A percentile compares a stretch with the other conserved stretches of the same genome.
Evolutionary conservation across 1,140 invertebrate species (phyloP).

Genomic region (Atta texana): DNA sequence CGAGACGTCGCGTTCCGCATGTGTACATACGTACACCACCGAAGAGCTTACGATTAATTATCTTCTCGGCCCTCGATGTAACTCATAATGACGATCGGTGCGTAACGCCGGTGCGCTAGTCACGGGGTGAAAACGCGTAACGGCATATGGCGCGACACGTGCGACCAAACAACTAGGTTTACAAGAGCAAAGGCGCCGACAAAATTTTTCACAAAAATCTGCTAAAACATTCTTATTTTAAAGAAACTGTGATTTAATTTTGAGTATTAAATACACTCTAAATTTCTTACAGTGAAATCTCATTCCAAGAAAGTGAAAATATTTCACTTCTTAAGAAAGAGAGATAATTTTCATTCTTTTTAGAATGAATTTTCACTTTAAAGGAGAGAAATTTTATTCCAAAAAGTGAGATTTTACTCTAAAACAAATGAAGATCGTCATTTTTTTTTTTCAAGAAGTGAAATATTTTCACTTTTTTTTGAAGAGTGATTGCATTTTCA

Average conservation of each 20-base stretch:
- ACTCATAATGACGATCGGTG: slow-evolving; percentile 45
- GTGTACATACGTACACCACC: not conserved
- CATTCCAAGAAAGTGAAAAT: too few relatives aligned
- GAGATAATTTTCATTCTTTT: too few relatives aligned
- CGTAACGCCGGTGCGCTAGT: slow-evolving; percentile 48
- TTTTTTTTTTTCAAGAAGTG: too few relatives aligned
- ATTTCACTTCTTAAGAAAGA: too few relatives aligned
- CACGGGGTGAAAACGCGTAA: slow-evolving; percentile 34
- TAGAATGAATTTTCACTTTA: too few relatives aligned
- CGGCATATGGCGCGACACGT: slow-evolving; percentile 75
- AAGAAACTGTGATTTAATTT: not conserved
- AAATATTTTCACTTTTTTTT: too few relatives aligned
- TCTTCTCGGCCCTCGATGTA: slow-evolving; percentile 36
- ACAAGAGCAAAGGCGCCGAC: not conserved
- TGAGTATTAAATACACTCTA: too few relatives aligned
- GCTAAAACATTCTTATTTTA: not conserved
- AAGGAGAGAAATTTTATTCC: too few relatives aligned
- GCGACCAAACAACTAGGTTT: slow-evolving; percentile 64
- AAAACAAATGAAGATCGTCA: too few relatives aligned
- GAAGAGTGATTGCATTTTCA: too few relatives aligned
- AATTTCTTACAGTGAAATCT: not conserved
- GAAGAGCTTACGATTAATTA: slow-evolving; percentile 38
- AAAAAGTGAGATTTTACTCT: too few relatives aligned
- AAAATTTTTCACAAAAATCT: slow-evolving; percentile 2
- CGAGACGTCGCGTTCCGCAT: not conserved